Evolutionary conservation across 2,113 vertebrate genomes (phyloP).

Genomic region (Sander lucioperca): DNA sequence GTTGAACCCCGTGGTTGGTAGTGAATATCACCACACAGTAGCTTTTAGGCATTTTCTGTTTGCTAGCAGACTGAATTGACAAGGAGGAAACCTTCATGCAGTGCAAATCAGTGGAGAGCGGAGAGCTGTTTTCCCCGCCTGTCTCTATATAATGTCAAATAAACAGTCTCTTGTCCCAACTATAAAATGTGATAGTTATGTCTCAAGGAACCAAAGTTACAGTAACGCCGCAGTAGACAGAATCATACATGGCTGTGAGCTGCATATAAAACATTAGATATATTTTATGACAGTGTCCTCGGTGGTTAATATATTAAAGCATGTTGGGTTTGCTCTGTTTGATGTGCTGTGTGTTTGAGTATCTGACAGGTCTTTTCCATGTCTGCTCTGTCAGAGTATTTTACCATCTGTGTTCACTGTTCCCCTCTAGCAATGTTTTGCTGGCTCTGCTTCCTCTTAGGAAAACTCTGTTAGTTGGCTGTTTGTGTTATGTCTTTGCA

Average conservation of each 20-base stretch:
- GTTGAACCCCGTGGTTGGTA: too few relatives aligned
- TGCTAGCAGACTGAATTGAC: too few relatives aligned
- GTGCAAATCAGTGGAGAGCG: too few relatives aligned
- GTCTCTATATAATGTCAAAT: not conserved
- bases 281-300: not conserved
- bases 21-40: too few relatives aligned
- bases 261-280: not conserved
- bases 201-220: too few relatives aligned
- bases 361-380: constrained; percentile 38
- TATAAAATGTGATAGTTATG: too few relatives aligned
- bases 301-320: not conserved
- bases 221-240: not conserved
- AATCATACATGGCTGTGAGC: not conserved
- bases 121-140: too few relatives aligned
- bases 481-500: not conserved
- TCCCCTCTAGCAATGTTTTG: not conserved
- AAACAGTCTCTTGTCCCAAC: not conserved
- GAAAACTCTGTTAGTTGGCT: not conserved
- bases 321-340: constrained; percentile 17
- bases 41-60: too few relatives aligned
- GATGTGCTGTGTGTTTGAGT: constrained; percentile 30
- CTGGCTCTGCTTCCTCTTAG: constrained; percentile 6
- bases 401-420: constrained; percentile 42
- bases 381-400: constrained; percentile 34
- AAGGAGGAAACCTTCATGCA: too few relatives aligned